Evolutionary conservation across 2,888 invertebrate genomes (phyloP), one percentile per base, ranked within the genome.

Genomic region (Dromius quadrimaculatus): DNA sequence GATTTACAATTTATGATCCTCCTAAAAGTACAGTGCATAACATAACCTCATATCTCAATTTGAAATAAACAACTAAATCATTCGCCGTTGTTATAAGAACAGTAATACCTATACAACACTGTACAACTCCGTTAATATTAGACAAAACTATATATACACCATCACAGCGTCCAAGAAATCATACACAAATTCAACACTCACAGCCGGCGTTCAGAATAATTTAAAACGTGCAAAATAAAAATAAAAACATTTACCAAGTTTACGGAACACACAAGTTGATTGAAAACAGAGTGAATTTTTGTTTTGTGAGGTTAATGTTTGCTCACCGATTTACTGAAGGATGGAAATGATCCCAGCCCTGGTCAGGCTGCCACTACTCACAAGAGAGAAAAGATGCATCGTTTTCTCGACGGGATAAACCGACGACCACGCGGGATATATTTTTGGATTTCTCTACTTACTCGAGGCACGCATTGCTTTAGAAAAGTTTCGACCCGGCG

Each of bases 291-390:
- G 2, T 4, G 23, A 23, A 8, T 13, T 13, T 54, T 41, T 41
- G 23, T 2, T 23, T 47, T 28, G 28, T 54, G 23, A 54, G 50
- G 50, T 54, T 54, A 54, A 9, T 28, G 28, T n/a, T 47, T 11
- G 47, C 61, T 61, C 41, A 61, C 61, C 61, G 38, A 20, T 38
- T 61, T 15, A 13, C 6, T 20, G 22, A n/a, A 22, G 34, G 47
- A 45, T 76, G 79, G 77, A 80, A 81, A 79, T 80, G 75, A 77
- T 78, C 78, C 76, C 74, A 79, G 47, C 13, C 64, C 80, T 79
- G 78, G 80, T 79, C 78, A 73, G 78, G 77, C 76, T 78, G 78
- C 78, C 79, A 82, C 82, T 81, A 79, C 74, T 15, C 20, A 15
- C 34, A 64, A 19, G 36, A 13, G 20, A 64, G 64, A 36, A 50